Conservation (phyloP, 2,113 vertebrate species). For the Myxocyprinus asiaticus region DNA sequence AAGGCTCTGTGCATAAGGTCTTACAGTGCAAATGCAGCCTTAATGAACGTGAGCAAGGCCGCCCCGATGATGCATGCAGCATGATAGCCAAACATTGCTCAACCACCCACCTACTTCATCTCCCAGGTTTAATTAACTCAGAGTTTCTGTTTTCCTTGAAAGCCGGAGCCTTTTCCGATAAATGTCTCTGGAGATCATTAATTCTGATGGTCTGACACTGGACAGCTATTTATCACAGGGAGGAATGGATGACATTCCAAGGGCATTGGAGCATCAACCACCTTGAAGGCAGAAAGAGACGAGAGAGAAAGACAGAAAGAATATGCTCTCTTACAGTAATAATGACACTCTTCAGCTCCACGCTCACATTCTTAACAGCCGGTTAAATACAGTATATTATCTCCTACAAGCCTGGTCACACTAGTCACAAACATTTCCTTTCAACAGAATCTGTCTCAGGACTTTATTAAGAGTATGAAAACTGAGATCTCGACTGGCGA, state of each 20-base stretch:
- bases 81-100: conserved; percentile 33
- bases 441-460: conserved; percentile 13
- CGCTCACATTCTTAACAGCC: not conserved
- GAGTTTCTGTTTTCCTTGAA: conserved; percentile 39
- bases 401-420: conserved; percentile 4
- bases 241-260: conserved; percentile 31
- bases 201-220: conserved; percentile 25
- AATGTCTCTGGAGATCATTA: conserved; percentile 48
- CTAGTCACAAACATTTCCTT: not conserved
- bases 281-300: not conserved
- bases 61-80: conserved; percentile 10
- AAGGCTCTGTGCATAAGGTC: not conserved
- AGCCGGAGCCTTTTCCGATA: conserved; percentile 30
- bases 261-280: not conserved
- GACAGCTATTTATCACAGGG: conserved; percentile 38
- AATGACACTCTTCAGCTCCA: not conserved
- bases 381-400: conserved; percentile 23
- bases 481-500: not conserved
- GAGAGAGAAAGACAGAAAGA: not conserved
- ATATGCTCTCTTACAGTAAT: conserved; percentile 21
- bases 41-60: not conserved
- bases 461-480: conserved; percentile 20
- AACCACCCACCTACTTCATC: conserved; percentile 44
- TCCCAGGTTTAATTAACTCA: conserved; percentile 51
- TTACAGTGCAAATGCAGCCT: not conserved